These are phyloP conservation scores for Athalia rosae DNA, from an alignment of 2,888 invertebrate genomes.

Conservation along the genomic window DNA sequence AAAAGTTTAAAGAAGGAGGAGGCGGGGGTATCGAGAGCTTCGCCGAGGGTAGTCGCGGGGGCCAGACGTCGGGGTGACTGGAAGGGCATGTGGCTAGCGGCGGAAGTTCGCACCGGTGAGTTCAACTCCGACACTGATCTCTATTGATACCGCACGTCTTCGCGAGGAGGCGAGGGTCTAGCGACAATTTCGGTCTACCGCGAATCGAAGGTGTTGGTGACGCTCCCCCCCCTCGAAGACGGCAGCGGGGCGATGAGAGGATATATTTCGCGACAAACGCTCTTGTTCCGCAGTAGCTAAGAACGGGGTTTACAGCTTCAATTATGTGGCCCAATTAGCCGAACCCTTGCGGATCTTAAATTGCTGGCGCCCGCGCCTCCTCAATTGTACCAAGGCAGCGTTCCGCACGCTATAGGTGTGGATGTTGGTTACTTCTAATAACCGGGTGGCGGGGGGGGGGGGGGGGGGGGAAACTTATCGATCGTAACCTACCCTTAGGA, in stretches of 20 bases:
- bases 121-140: conserved; percentile 51
- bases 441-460: too few relatives aligned
- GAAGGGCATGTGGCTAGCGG: conserved; percentile 4
- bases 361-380: too few relatives aligned
- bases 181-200: conserved; percentile 30
- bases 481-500: too few relatives aligned
- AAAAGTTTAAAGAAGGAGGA: not conserved
- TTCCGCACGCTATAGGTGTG: too few relatives aligned
- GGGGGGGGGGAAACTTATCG: too few relatives aligned
- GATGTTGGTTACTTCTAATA: too few relatives aligned
- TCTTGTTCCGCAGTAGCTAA: too few relatives aligned
- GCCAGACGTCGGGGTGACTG: conserved; percentile 16
- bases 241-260: not conserved
- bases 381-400: too few relatives aligned
- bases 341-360: too few relatives aligned
- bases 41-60: not conserved
- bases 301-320: too few relatives aligned
- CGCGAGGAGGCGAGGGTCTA: conserved; percentile 33
- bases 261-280: not conserved
- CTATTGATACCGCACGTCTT: conserved; percentile 62
- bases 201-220: conserved; percentile 15
- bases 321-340: too few relatives aligned
- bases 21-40: not conserved
- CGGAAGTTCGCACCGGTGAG: conserved; percentile 63
- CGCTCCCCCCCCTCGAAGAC: not conserved